Conservation (phyloP, 1,140 invertebrate genomes). For the Tribolium madens region DNA sequence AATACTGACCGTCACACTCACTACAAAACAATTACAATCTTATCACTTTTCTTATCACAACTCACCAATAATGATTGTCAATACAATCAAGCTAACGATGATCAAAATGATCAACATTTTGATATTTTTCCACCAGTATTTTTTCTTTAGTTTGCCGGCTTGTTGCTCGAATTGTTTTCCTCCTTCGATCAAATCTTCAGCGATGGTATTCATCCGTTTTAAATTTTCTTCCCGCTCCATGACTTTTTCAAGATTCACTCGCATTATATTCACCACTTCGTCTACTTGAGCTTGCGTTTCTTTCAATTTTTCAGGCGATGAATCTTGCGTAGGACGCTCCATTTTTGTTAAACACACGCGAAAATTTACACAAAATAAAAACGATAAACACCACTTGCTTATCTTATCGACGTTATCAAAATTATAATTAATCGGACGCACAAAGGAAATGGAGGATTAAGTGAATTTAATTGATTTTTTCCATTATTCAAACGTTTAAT, state of each 20-base stretch:
- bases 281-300: conserved; percentile 97
- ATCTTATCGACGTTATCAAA: too few relatives aligned
- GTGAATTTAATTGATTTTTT: too few relatives aligned
- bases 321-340: not conserved
- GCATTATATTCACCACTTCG: conserved; percentile 98
- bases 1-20: not conserved
- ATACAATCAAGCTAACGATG: conserved; percentile 82
- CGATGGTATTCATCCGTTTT: conserved; percentile 95
- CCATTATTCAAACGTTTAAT: too few relatives aligned
- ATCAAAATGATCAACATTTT: conserved; percentile 97
- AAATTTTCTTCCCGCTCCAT: conserved; percentile 98
- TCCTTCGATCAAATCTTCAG: conserved; percentile 95
- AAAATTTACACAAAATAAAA: too few relatives aligned
- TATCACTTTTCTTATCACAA: conserved; percentile 1
- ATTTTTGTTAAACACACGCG: not conserved
- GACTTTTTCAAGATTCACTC: conserved; percentile 99
- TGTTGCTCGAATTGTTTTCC: conserved; percentile 96
- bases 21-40: not conserved
- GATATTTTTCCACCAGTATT: conserved; percentile 98
- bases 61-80: conserved; percentile 84
- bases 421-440: too few relatives aligned
- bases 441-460: too few relatives aligned
- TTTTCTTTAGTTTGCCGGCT: conserved; percentile 95
- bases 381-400: too few relatives aligned
- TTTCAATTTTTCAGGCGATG: conserved; percentile 68